phyloP scores from a whole-genome alignment of 2,797 vertebrate genomes.

The Tympanoctomys barrerae region DNA sequence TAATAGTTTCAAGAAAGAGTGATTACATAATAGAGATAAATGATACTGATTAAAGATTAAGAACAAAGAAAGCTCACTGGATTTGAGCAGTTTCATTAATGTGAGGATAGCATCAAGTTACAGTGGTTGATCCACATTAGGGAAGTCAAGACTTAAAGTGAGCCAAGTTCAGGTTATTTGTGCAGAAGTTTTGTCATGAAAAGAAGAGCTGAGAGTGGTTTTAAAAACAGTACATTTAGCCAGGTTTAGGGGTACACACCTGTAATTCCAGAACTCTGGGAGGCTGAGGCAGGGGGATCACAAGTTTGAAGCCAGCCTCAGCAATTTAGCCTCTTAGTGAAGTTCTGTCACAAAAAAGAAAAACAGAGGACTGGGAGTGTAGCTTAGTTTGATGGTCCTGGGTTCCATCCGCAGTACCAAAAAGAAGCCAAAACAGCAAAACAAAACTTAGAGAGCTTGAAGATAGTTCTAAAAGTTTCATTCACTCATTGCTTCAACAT shows the following conservation, averaged over 20 bases:
- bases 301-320: neutral
- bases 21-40: constrained; percentile 8
- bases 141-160: neutral
- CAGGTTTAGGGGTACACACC: neutral
- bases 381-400: neutral
- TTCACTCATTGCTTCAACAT: neutral
- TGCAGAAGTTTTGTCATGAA: constrained; percentile 34
- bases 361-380: neutral
- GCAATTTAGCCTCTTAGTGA: neutral
- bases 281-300: neutral
- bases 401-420: neutral
- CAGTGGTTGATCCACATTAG: neutral
- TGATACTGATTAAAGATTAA: neutral
- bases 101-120: constrained; percentile 4
- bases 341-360: neutral
- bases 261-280: neutral
- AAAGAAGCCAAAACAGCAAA: neutral
- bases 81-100: constrained; percentile 46
- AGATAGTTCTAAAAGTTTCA: constrained; percentile 31
- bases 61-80: neutral
- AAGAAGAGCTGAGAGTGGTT: neutral
- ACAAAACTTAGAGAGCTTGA: neutral
- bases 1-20: constrained; percentile 32
- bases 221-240: neutral
- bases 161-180: neutral